These are phyloP conservation scores for Cryptus armator DNA, from an alignment of 2,888 invertebrate species.

Conservation along the genomic window DNA sequence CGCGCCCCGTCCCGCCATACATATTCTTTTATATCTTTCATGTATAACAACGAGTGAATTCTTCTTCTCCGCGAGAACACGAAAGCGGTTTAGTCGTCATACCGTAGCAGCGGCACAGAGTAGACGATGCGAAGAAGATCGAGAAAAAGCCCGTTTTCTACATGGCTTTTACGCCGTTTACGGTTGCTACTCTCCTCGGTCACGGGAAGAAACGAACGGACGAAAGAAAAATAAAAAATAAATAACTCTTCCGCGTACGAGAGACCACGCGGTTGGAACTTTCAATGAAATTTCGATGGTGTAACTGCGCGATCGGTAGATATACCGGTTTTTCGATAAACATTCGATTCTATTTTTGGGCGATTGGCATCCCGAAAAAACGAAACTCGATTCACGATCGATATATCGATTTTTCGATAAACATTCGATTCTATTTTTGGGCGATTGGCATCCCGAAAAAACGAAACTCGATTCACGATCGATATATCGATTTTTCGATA, in stretches of 20 bases:
- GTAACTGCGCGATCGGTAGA: not conserved
- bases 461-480: no score
- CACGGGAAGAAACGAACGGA: conserved; percentile 38
- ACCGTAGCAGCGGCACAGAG: conserved; percentile 49
- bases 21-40: conserved; percentile 1
- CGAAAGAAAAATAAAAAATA: conserved; percentile 32
- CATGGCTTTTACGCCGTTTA: conserved; percentile 58
- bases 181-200: conserved; percentile 47
- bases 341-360: no score
- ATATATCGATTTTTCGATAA: not conserved
- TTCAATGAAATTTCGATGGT: conserved; percentile 51
- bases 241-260: conserved; percentile 48
- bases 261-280: conserved; percentile 15
- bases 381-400: no score
- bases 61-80: conserved; percentile 32
- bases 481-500: not conserved
- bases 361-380: no score
- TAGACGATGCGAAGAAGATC: conserved; percentile 31
- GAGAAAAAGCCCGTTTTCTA: conserved; percentile 49
- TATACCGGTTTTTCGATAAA: not conserved
- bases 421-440: no score
- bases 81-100: conserved; percentile 52
- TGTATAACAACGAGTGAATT: conserved; percentile 32
- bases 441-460: no score
- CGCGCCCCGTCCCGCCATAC: not conserved